Percentiles rank a stretch among this genome's conserved stretches.
These are phyloP conservation scores for Ephydatia muelleri DNA, from an alignment of 37 sponge, comb jelly and placozoan species.

Conservation along the genomic window DNA sequence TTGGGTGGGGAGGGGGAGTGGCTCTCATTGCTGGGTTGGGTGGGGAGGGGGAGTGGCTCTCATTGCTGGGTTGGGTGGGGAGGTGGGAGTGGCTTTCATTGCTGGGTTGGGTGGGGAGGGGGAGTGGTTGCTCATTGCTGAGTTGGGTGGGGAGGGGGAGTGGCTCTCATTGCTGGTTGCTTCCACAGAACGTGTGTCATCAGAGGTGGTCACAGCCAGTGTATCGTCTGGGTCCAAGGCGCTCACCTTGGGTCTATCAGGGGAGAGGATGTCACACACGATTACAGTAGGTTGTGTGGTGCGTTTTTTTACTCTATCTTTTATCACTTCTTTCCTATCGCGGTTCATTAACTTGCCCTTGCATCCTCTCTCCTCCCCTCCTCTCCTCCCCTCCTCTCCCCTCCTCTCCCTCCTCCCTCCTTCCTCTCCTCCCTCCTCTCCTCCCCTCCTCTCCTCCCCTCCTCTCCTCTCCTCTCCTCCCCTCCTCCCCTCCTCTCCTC, in stretches of 20 bases:
- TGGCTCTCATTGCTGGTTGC: neutral
- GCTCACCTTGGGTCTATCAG: neutral
- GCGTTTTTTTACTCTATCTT: neutral
- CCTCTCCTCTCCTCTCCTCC: neutral
- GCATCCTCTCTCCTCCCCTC: neutral
- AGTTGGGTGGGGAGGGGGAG: too few relatives aligned
- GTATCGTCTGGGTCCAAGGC: neutral
- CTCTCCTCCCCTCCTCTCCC: neutral
- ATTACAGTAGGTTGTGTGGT: neutral
- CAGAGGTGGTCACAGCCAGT: neutral
- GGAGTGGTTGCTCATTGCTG: too few relatives aligned
- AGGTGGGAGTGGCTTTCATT: neutral
- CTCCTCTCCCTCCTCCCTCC: neutral
- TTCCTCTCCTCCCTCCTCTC: neutral
- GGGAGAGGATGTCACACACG: neutral
- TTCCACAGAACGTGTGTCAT: neutral
- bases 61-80: too few relatives aligned
- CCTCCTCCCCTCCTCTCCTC: conserved; percentile 20
- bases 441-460: neutral
- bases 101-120: neutral
- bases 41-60: neutral
- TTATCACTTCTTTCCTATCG: too few relatives aligned
- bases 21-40: too few relatives aligned
- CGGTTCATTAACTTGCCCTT: neutral
- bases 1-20: too few relatives aligned